phyloP scores from a whole-genome alignment of 1,140 invertebrate genomes.

The Drosophila malerkotliana region DNA sequence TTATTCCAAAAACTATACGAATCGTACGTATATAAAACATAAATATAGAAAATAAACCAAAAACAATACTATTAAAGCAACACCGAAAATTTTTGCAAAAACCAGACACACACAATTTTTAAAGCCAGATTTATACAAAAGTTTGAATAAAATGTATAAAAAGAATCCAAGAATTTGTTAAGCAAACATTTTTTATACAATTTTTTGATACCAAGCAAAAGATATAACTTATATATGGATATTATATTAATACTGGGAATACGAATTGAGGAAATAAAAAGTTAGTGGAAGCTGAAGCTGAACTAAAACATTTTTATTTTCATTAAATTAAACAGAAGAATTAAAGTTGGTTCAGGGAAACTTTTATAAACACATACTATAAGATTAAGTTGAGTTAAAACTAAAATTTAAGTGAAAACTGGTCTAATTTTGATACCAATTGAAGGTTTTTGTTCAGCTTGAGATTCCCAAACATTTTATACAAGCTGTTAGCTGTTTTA shows the following conservation, averaged over 20 bases:
- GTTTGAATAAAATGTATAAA: slow-evolving; percentile 6
- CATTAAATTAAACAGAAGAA: not conserved
- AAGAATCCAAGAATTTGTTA: slow-evolving; percentile 67
- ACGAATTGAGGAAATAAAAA: slow-evolving; percentile 28
- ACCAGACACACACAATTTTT: slow-evolving; percentile 64
- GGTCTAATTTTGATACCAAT: slow-evolving; percentile 2
- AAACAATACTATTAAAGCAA: slow-evolving; percentile 31
- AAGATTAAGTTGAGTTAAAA: slow-evolving; percentile 1
- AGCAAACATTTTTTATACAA: slow-evolving; percentile 76
- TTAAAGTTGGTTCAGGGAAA: slow-evolving; percentile 21
- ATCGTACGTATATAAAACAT: slow-evolving; percentile 1
- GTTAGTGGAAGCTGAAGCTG: slow-evolving; percentile 14
- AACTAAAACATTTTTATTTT: slow-evolving; percentile 9
- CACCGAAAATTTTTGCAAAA: slow-evolving; percentile 43
- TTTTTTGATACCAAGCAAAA: slow-evolving; percentile 74
- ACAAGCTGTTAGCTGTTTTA: slow-evolving; percentile 48
- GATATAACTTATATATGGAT: slow-evolving; percentile 63
- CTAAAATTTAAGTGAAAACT: not conserved
- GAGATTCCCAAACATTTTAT: slow-evolving; percentile 34
- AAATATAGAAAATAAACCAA: slow-evolving; percentile 20
- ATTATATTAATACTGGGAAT: slow-evolving; percentile 48
- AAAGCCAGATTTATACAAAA: slow-evolving; percentile 65
- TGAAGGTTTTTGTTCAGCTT: slow-evolving; percentile 32
- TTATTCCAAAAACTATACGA: slow-evolving; percentile 20
- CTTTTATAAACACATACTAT: slow-evolving; percentile 28